Evolutionary conservation across 2,113 vertebrate genomes (phyloP).

Genomic region (Loxodonta africana): DNA sequence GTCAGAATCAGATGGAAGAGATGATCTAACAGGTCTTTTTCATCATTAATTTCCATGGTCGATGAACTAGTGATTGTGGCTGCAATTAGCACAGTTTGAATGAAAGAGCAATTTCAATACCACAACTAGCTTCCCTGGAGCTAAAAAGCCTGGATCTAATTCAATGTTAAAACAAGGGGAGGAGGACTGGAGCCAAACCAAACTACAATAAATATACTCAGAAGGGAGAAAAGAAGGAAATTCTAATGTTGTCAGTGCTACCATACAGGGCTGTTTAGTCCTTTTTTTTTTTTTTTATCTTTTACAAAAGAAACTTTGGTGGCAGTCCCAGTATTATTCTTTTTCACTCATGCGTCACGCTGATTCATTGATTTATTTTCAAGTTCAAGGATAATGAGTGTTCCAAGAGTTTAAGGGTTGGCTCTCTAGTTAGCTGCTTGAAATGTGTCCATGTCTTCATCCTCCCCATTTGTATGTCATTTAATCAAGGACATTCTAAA

Average conservation of each 20-base stretch:
- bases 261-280: background rate
- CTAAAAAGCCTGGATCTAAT: constrained; percentile 67
- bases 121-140: constrained; percentile 59
- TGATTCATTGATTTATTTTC: constrained; percentile 65
- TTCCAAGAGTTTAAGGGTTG: constrained; percentile 45
- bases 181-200: constrained; percentile 50
- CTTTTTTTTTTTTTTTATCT: background rate
- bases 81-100: constrained; percentile 79
- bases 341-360: constrained; percentile 52
- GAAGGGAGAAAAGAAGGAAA: constrained; percentile 42
- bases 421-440: constrained; percentile 52
- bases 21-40: constrained; percentile 70
- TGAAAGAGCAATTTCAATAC: constrained; percentile 73
- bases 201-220: constrained; percentile 62
- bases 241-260: constrained; percentile 55
- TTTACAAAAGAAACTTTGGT: constrained; percentile 56
- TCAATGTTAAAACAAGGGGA: constrained; percentile 68
- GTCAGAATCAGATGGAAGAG: constrained; percentile 55
- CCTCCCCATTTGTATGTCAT: constrained; percentile 8
- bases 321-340: constrained; percentile 30
- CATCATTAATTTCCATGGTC: constrained; percentile 62
- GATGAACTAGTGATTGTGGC: constrained; percentile 55
- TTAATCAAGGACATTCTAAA: constrained; percentile 49
- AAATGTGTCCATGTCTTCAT: constrained; percentile 63
- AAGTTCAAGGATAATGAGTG: constrained; percentile 47